Evolutionary conservation across 1,140 invertebrate species (phyloP).

Genomic region (Berghia stephanieae): DNA sequence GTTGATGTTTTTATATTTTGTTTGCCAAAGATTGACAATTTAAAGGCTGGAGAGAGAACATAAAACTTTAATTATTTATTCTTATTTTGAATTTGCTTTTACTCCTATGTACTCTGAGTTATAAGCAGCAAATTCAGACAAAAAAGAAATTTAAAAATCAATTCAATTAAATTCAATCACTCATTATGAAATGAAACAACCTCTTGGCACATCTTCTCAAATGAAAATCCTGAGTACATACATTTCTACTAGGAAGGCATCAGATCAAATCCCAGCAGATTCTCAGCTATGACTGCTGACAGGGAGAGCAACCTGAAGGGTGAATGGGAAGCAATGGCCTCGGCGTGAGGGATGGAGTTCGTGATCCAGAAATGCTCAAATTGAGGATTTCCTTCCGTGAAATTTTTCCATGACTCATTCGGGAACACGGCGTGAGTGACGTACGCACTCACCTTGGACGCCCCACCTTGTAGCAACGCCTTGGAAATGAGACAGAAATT

Average conservation of each 20-base stretch:
- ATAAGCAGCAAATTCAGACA: no score
- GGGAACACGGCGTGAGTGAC: slow-evolving; percentile 67
- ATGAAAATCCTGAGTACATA: no score
- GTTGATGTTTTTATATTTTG: no score
- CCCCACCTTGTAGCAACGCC: slow-evolving; percentile 59
- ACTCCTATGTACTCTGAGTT: no score
- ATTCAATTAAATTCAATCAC: no score
- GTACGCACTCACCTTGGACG: slow-evolving; percentile 59
- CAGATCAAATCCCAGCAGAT: slow-evolving; percentile 63
- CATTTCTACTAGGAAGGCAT: slow-evolving; percentile 38
- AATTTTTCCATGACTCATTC: slow-evolving; percentile 63
- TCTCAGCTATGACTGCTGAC: slow-evolving; percentile 59
- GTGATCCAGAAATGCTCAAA: slow-evolving; percentile 67
- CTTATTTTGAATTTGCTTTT: no score
- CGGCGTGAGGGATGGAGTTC: slow-evolving; percentile 63
- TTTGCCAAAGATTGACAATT: no score
- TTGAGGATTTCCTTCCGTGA: slow-evolving; percentile 47
- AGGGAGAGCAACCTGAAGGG: slow-evolving; percentile 65
- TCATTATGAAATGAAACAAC: no score
- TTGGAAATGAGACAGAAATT: slow-evolving; percentile 36
- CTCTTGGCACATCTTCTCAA: no score
- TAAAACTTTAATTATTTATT: no score
- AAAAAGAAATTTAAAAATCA: no score
- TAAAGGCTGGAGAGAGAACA: no score
- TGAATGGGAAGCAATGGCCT: slow-evolving; percentile 54